These are phyloP conservation scores for Bellardia pandia DNA, from an alignment of 2,888 invertebrate species.

Conservation along the genomic window DNA sequence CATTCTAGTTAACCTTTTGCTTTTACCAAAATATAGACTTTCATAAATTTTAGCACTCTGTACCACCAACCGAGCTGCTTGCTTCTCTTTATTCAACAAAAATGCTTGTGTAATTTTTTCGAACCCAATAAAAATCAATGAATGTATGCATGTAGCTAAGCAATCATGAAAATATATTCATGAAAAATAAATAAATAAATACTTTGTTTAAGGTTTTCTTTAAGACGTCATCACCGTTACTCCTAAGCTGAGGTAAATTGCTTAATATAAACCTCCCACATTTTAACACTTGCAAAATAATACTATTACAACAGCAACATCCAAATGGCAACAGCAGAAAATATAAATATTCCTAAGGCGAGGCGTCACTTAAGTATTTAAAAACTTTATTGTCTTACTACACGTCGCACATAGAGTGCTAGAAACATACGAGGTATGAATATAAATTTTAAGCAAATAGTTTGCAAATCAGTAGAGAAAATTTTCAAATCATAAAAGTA, in stretches of 20 bases:
- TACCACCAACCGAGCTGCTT: constrained; percentile 1
- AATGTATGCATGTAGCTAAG: background rate
- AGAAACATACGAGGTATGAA: background rate
- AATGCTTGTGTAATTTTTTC: background rate
- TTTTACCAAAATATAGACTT: background rate
- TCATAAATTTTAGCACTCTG: constrained; percentile 14
- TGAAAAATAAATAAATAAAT: background rate
- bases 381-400: background rate
- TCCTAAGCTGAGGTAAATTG: background rate
- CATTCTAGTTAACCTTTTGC: background rate
- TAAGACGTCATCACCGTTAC: background rate
- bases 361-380: constrained; percentile 6
- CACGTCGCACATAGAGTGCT: background rate
- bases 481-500: too few species aligned
- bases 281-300: constrained; percentile 2
- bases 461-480: too few species aligned
- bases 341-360: constrained; percentile 1
- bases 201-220: background rate
- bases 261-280: constrained; percentile 18
- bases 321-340: background rate
- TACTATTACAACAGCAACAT: background rate
- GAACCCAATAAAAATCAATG: background rate
- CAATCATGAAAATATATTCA: background rate
- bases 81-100: background rate
- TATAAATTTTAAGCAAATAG: background rate